Base-by-base conservation (phyloP, 2,888 invertebrate species). In the Agrotis clavis region DNA sequence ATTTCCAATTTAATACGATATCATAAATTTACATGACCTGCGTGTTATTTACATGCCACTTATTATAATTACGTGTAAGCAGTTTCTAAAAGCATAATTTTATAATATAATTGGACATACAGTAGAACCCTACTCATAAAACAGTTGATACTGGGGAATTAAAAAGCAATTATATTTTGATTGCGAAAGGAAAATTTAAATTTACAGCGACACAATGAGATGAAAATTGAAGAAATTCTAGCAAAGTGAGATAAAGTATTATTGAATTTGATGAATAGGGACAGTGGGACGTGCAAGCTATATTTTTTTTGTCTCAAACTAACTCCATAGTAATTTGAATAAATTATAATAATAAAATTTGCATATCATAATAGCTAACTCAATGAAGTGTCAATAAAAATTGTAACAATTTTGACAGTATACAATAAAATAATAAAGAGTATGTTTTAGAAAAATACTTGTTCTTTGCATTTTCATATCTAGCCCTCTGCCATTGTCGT, bases 91-190 rank as follows among this genome's bases (percentile, higher is more conserved):
- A 79, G 18, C 53, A 65, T 47, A 60, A 66, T 62, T 69, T 65
- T 0, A 69, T 50, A 62, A 67, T 59, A 30, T 76, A 79, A 69
- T 64, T 51, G 56, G 21, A 59, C 68, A 57, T 50, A 65, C 60
- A 56, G 60, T 63, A 57, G 35, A 62, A 72, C 70, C 63, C n/a
- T 65, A 66, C 65, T 71, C 63, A 70, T 67, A 69, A 74, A 81
- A 78, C 72, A 71, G 63, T 66, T 70, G 57, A 81, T 81, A 67
- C 78, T 64, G 65, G 47, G 45, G 71, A 78, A 81, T 79, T 83
- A 79, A 81, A 79, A 83, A 83, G 81, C 73, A 79, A 83, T 82
- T 82, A 83, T 56, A 77, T 75, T 72, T 82, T 82, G 73, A 84
- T 79, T 75, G 77, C 66, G 69, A 77, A 71, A 63, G 62, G 69